A percentile compares a stretch with the other conserved stretches of the same genome.
Conservation (phyloP, 2,113 vertebrate genomes). For the Acrocephalus arundinaceus region DNA sequence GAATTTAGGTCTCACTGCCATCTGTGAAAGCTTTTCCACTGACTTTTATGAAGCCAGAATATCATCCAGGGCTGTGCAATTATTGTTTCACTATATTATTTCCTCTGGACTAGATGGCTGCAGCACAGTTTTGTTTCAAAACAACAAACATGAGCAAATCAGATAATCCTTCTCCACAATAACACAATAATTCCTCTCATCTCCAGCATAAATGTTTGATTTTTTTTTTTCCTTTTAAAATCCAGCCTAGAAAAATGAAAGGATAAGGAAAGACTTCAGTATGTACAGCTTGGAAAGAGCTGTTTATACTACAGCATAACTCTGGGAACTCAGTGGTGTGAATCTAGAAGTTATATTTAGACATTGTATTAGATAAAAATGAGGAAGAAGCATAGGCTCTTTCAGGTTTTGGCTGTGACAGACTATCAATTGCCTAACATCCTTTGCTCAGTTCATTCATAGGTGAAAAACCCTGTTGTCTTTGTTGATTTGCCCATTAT, state of each 20-base stretch:
- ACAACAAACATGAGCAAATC: neutral
- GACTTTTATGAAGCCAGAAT: neutral
- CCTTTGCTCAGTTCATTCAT: neutral
- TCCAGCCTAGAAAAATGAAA: neutral
- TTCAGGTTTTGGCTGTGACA: neutral
- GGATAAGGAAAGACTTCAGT: neutral
- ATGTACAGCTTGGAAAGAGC: neutral
- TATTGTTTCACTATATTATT: neutral
- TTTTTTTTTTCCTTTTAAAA: neutral
- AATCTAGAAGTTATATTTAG: neutral
- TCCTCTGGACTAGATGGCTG: neutral
- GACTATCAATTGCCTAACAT: neutral
- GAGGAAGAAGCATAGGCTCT: neutral
- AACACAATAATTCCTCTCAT: neutral
- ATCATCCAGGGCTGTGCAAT: neutral
- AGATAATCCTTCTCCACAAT: neutral
- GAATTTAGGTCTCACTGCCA: neutral
- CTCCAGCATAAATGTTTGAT: neutral
- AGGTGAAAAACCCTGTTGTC: neutral
- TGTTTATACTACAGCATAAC: neutral
- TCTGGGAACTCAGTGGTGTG: neutral
- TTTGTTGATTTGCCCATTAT: neutral
- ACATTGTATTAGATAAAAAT: neutral
- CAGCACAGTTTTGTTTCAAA: neutral
- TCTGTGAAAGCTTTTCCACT: neutral